These are phyloP conservation scores for Melieria picta DNA, from an alignment of 2,888 invertebrate genomes.

Conservation along the genomic window DNA sequence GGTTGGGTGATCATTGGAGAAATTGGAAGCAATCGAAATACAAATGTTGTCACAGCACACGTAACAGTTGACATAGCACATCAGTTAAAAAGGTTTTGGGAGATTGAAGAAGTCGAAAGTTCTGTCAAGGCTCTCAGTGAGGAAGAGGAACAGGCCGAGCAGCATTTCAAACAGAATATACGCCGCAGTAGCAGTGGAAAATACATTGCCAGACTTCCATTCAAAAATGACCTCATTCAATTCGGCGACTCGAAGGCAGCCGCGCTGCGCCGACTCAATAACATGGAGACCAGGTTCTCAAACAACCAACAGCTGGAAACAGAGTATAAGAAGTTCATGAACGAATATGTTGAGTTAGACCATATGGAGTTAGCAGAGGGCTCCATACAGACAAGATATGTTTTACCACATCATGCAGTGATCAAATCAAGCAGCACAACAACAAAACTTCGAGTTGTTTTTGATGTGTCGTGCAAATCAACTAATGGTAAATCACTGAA, in stretches of 20 bases:
- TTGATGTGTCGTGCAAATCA: constrained; percentile 35
- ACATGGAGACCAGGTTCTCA: constrained; percentile 29
- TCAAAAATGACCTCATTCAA: constrained; percentile 21
- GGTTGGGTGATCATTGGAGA: constrained; percentile 39
- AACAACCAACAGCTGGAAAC: constrained; percentile 7
- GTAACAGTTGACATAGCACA: constrained; percentile 15
- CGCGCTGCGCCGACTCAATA: constrained; percentile 13
- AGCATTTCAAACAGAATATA: constrained; percentile 24
- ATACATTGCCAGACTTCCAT: constrained; percentile 35
- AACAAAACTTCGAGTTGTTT: constrained; percentile 37
- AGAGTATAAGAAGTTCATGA: constrained; percentile 35
- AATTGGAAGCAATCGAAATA: neutral
- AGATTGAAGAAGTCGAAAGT: constrained; percentile 32
- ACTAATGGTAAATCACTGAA: constrained; percentile 35
- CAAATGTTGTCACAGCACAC: constrained; percentile 21
- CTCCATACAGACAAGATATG: constrained; percentile 6
- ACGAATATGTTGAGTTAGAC: constrained; percentile 19
- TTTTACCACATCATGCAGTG: constrained; percentile 38
- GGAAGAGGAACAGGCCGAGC: constrained; percentile 37
- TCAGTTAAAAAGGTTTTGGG: constrained; percentile 39
- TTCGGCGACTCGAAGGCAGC: constrained; percentile 26
- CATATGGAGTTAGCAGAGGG: constrained; percentile 30
- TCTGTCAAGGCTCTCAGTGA: constrained; percentile 15
- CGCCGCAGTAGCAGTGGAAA: constrained; percentile 19
- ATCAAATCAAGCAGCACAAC: constrained; percentile 35